Conservation (phyloP, 1,140 invertebrate genomes). For the Panagrolaimus sp. region DNA sequence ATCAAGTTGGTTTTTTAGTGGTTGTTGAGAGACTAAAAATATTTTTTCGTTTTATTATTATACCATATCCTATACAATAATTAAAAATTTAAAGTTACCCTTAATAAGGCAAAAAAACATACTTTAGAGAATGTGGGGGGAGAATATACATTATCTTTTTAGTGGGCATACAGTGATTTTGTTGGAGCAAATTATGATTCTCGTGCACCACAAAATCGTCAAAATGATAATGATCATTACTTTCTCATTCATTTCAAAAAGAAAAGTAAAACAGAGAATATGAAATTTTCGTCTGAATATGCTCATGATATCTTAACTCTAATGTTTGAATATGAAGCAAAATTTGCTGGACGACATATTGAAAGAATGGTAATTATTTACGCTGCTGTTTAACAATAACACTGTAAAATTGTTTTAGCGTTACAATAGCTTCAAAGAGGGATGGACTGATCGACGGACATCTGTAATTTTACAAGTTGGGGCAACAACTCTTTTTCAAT, state of each 20-base stretch:
- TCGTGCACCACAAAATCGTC: conserved; percentile 25
- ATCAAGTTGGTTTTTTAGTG: too few relatives aligned
- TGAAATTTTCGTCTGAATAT: conserved; percentile 95
- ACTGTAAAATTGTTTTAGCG: conserved; percentile 65
- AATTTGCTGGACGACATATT: conserved; percentile 27
- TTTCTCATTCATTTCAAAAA: conserved; percentile 82
- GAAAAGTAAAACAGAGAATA: conserved; percentile 78
- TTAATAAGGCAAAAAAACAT: too few relatives aligned
- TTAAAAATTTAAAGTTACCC: too few relatives aligned
- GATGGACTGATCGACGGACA: conserved; percentile 83
- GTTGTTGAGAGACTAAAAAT: too few relatives aligned
- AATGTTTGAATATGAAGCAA: conserved; percentile 69
- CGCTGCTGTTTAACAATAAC: conserved; percentile 3
- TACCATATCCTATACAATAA: too few relatives aligned
- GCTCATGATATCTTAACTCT: conserved; percentile 83
- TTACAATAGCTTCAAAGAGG: conserved; percentile 84
- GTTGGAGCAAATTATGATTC: conserved; percentile 18
- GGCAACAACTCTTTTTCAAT: conserved; percentile 78
- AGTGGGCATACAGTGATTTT: conserved; percentile 64
- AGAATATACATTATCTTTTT: too few relatives aligned
- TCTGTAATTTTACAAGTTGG: conserved; percentile 82
- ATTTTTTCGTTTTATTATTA: too few relatives aligned
- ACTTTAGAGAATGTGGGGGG: too few relatives aligned
- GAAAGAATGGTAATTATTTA: conserved; percentile 34
- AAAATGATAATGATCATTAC: conserved; percentile 60